Evolutionary conservation across 2,113 vertebrate species (phyloP), one percentile per base, ranked within the genome.

Genomic region (Callaeas wilsoni): DNA sequence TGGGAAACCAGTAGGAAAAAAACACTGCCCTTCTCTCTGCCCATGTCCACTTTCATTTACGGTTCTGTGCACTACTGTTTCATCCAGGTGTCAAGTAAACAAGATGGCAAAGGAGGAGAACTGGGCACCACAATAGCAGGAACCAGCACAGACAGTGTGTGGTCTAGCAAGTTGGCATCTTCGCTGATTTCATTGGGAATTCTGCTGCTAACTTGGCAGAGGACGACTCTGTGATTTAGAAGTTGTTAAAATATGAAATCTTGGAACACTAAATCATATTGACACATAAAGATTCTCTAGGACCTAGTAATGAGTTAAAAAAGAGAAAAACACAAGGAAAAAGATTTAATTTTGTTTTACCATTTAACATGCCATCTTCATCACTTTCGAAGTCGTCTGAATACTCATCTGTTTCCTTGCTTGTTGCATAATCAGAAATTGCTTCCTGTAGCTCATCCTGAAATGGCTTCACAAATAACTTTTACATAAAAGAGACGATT

Each of bases 311-410:
- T 23, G n/a, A 73, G 23, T 39, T 81, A 60, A 75, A 30, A 71
- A 73, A 75, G 11, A 33, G 13, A 79, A 76, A 25, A 78, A 89
- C 16, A 87, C 0, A 3, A 41, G 7, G 6, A 87, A 94, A 80
- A 85, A 32, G 9, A 84, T 10, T 74, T 50, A 30, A 62, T 39
- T 81, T 25, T 62, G 12, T 27, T 76, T 89, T 95, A 93, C 95
- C 56, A 1, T 82, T 85, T 81, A 91, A 94, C 79, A 32, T 49
- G 96, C 97, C 97, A 86, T 97, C 98, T 55, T 98, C 98, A 21
- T 98, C 98, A 30, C 98, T 99, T 53, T 98, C 98, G 94, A 99
- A 99, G 92, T 99, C 98, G 5, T 99, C 98, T 7, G 97, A 98
- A 86, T 98, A 98, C 20, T 98, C 98, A 65, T 93, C 96, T 63